Evolutionary conservation across 2,888 invertebrate genomes (phyloP).

Genomic region (Neoitamus cyanurus): DNA sequence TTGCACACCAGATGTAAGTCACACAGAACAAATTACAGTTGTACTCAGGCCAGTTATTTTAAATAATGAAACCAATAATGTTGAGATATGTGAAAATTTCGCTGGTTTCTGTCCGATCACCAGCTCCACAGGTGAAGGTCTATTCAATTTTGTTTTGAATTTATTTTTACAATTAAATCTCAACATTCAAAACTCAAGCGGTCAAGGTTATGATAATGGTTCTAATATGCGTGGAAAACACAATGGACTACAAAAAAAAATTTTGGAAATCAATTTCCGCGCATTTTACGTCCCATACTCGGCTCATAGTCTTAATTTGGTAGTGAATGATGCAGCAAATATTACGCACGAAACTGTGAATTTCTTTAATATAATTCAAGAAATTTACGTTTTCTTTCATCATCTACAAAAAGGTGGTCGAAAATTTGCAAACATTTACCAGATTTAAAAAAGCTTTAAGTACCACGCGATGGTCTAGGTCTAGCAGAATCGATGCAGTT

Average conservation of each 20-base stretch:
- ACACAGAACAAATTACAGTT: too few species aligned
- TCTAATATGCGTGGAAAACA: too few species aligned
- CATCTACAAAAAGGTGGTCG: slow-evolving; percentile 31
- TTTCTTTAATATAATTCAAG: slow-evolving; percentile 3
- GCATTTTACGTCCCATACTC: slow-evolving; percentile 54
- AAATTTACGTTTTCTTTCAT: slow-evolving; percentile 4
- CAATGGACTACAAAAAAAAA: slow-evolving; percentile 2
- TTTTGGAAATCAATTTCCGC: slow-evolving; percentile 34
- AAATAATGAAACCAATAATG: too few species aligned
- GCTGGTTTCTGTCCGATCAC: too few species aligned
- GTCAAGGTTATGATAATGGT: background rate
- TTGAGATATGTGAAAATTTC: too few species aligned
- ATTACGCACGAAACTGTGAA: slow-evolving; percentile 42
- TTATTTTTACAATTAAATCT: too few species aligned
- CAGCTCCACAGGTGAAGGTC: too few species aligned
- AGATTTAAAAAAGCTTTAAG: slow-evolving; percentile 6
- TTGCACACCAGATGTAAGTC: too few species aligned
- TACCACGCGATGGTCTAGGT: too few species aligned
- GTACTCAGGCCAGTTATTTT: too few species aligned
- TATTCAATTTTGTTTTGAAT: too few species aligned
- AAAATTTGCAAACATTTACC: slow-evolving; percentile 15
- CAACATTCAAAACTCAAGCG: background rate
- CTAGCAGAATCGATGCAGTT: too few species aligned
- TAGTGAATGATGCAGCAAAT: slow-evolving; percentile 58
- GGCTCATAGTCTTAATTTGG: slow-evolving; percentile 56